Conservation (phyloP, 2,797 vertebrate genomes). For the Falco novaeseelandiae region DNA sequence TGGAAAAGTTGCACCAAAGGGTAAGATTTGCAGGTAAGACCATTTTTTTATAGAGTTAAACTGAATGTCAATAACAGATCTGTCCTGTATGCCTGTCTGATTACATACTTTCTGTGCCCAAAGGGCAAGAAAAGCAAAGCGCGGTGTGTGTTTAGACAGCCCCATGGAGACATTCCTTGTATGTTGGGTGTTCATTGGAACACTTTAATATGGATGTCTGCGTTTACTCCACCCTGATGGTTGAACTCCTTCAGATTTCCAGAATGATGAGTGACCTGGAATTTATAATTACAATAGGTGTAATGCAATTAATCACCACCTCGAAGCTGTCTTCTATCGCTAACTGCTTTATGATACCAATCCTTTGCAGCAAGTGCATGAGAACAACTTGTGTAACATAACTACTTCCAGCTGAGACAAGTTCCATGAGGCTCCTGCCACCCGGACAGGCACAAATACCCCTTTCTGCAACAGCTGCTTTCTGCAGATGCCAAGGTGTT, state of each 20-base stretch:
- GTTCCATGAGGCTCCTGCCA: constrained; percentile 6
- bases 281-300: constrained; percentile 66
- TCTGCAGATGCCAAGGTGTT: background rate
- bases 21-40: background rate
- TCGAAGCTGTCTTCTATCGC: constrained; percentile 12
- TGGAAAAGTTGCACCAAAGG: background rate
- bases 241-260: constrained; percentile 56
- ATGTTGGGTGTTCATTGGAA: constrained; percentile 65
- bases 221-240: constrained; percentile 27
- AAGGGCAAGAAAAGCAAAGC: constrained; percentile 58
- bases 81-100: constrained; percentile 29
- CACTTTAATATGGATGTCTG: constrained; percentile 48
- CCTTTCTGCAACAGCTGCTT: background rate
- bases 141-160: constrained; percentile 43
- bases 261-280: constrained; percentile 68
- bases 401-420: constrained; percentile 37
- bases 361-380: constrained; percentile 45
- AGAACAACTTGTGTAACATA: constrained; percentile 25
- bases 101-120: constrained; percentile 53
- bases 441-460: background rate
- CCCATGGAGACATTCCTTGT: constrained; percentile 54
- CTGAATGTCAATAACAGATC: constrained; percentile 40
- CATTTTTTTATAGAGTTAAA: constrained; percentile 1
- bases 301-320: constrained; percentile 65
- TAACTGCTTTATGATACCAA: background rate